Conservation (phyloP, 2,113 vertebrate genomes). For the Lates calcarifer region DNA sequence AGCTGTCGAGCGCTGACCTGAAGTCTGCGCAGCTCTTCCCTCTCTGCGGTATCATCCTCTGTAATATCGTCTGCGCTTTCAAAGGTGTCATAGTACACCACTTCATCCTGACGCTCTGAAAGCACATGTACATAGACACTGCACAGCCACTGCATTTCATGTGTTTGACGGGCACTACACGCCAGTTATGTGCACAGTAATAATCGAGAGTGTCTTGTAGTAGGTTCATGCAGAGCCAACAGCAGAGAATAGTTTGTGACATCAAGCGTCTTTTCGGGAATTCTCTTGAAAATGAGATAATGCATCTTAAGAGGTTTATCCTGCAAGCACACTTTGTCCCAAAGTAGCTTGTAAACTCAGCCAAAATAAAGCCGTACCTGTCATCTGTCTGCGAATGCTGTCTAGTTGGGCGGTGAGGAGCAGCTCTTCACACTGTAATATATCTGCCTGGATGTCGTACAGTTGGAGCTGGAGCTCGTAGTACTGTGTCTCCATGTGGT, state of each 20-base stretch:
- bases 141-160: too few relatives aligned
- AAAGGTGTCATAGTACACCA: constrained; percentile 96
- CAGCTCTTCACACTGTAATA: constrained; percentile 96
- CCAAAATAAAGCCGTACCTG: constrained; percentile 76
- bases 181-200: neutral
- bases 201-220: neutral
- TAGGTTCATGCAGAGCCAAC: neutral
- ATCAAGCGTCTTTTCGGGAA: neutral
- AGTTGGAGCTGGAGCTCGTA: constrained; percentile 96
- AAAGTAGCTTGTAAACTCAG: neutral
- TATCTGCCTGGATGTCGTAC: constrained; percentile 98
- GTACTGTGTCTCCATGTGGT: constrained; percentile 95
- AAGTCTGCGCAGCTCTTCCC: constrained; percentile 90
- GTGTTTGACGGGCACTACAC: neutral
- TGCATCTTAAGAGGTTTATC: neutral
- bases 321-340: neutral
- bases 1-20: constrained; percentile 94
- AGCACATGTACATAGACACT: constrained; percentile 26
- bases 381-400: constrained; percentile 94
- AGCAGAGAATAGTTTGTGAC: neutral
- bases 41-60: constrained; percentile 86
- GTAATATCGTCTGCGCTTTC: constrained; percentile 97
- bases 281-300: neutral
- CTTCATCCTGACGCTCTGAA: constrained; percentile 89
- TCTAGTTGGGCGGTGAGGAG: constrained; percentile 95